These are phyloP conservation scores for Progne subis DNA, from an alignment of 2,113 vertebrate species.

Conservation along the genomic window DNA sequence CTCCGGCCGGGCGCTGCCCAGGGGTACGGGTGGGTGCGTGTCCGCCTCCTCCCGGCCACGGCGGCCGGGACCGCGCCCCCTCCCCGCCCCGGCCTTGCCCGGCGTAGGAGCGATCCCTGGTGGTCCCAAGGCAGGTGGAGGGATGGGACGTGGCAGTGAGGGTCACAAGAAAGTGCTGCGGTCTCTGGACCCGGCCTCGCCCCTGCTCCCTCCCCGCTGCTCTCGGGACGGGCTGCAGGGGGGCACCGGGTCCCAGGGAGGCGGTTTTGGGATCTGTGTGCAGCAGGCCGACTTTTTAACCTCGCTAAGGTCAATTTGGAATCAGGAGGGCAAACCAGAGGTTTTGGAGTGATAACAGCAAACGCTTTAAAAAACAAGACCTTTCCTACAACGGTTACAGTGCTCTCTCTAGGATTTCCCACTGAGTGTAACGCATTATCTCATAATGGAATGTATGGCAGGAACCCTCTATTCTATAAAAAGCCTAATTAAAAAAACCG, in stretches of 20 bases:
- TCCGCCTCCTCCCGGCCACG: too few relatives aligned
- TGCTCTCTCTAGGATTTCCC: neutral
- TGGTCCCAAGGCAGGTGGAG: accelerated
- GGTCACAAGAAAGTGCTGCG: accelerated
- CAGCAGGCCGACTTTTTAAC: neutral
- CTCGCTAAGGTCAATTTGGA: neutral
- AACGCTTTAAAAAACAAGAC: neutral
- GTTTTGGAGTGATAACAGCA: neutral
- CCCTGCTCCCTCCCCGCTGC: neutral
- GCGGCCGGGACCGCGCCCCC: too few relatives aligned
- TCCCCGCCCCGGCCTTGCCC: too few relatives aligned
- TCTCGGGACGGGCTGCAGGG: neutral
- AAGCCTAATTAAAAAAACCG: neutral
- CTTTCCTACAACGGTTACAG: neutral
- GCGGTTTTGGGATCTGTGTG: accelerated
- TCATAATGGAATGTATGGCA: neutral
- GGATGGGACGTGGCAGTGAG: accelerated
- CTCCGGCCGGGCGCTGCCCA: too few relatives aligned
- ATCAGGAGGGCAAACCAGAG: neutral
- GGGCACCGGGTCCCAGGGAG: accelerated
- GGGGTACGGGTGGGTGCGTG: too few relatives aligned
- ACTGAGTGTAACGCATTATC: neutral
- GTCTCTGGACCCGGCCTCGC: neutral
- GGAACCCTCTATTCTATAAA: neutral
- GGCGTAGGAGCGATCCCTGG: too few relatives aligned